Percentiles rank a stretch among this genome's conserved stretches.
Conservation (phyloP, 2,797 vertebrate genomes). For the Hydrolagus colliei region DNA sequence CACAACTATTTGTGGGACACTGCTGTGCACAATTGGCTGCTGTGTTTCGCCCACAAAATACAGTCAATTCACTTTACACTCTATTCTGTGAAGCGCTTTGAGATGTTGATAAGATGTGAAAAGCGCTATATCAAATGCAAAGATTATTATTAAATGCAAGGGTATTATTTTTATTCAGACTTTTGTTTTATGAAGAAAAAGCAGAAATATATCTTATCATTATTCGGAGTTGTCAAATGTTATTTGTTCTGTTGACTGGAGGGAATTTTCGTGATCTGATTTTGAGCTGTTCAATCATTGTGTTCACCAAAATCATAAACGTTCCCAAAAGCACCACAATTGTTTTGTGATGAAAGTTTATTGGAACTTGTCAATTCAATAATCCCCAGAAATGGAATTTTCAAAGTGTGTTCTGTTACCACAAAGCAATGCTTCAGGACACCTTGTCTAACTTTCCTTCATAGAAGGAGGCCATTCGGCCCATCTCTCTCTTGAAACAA, state of each 20-base stretch:
- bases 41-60: not conserved
- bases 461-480: too few relatives aligned
- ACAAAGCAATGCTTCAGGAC: constrained; percentile 33
- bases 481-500: too few relatives aligned
- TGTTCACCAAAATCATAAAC: constrained; percentile 36
- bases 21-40: too few relatives aligned
- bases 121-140: too few relatives aligned
- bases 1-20: too few relatives aligned
- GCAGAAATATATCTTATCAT: constrained; percentile 16
- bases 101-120: too few relatives aligned
- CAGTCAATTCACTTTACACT: too few relatives aligned
- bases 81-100: too few relatives aligned
- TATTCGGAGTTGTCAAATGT: constrained; percentile 16
- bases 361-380: constrained; percentile 36
- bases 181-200: constrained; percentile 26
- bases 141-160: too few relatives aligned
- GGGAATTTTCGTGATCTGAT: constrained; percentile 33
- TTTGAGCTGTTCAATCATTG: constrained; percentile 28
- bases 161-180: constrained; percentile 17
- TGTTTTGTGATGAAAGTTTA: constrained; percentile 43
- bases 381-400: constrained; percentile 35
- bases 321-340: constrained; percentile 39
- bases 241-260: constrained; percentile 31
- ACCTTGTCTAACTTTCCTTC: constrained; percentile 15
- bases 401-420: constrained; percentile 23